Evolutionary conservation across 2,113 vertebrate species (phyloP), one percentile per base, ranked within the genome.

Genomic region (Catharus fuscescens): DNA sequence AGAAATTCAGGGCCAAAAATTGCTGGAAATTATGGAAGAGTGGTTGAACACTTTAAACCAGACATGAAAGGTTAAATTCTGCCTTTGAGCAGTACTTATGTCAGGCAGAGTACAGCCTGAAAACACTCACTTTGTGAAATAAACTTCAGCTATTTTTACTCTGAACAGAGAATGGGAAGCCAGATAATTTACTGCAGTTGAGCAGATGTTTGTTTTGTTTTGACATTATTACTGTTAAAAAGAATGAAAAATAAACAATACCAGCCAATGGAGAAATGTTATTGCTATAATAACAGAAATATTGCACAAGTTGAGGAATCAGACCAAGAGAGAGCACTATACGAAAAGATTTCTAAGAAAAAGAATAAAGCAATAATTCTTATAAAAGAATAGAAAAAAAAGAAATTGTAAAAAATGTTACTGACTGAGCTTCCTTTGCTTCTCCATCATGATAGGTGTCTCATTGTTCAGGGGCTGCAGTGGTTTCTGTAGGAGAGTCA

Each of bases 111-210:
- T 65, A 29, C 21, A 84, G 59, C 16, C 42, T 88, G 42, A 44
- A 67, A 93, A 60, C 59, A 79, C 45, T 77, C 34, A 79, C 31
- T 92, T 90, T 78, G 36, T 72, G 57, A 95, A 92, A 92, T 88
- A 85, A 94, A 62, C 77, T 92, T 50, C 44, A 92, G 52, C 78
- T 93, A 94, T 82, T 97, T 97, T 90, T 67, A 88, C 56, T 65
- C 69, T 57, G 26, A 60, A 66, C 40, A 73, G 42, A 94, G 11
- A 53, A 89, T 72, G 14, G 20, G 86, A 95, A 96, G 60, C 40
- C 85, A 93, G 53, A 95, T 74, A 95, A 93, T 86, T 93, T 80
- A 88, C 42, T 92, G 56, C 56, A 60, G 53, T 52, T 8, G 5
- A 90, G 26, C 34, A 93, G 82, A 70, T 90, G 59, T 28, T 92